Evolutionary conservation across 2,888 invertebrate genomes (phyloP), one percentile per base, ranked within the genome.

Genomic region (Drosophila multiciliata): DNA sequence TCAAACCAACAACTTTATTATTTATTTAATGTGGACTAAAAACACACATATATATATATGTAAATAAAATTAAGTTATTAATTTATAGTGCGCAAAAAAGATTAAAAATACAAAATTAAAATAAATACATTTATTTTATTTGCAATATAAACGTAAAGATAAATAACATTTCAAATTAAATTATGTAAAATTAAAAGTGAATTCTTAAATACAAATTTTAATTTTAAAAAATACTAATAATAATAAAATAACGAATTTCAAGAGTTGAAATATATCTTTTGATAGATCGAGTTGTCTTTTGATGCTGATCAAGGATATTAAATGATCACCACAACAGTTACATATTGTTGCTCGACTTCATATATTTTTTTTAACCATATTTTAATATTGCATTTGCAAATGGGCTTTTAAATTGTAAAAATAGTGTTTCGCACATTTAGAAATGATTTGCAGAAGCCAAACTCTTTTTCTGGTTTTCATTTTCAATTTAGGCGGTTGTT

Each of bases 251-350:
- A 42, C 11, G 3, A 1, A 42, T 20, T 12, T 7, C 0, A 20
- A 20, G 1, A 11, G 3, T 42, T 6, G 2, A 2, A 11, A n/a
- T 11, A 5, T 40, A 11, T n/a, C 5, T n/a, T 40, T n/a, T 1
- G 5, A n/a, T n/a, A 2, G n/a, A 40, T 11, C 40, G n/a, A 11
- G 0, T 42, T 0, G 11, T 3, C 1, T 42, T 20, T 3, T 6
- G 12, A 7, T 3, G 42, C 20, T 6, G 20, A 20, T 45, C 20
- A 45, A 12, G 12, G 20, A 20, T 12, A 20, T 20, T 6, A 12
- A 42, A 3, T 20, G 20, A 20, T 7, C 20, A 4, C 1, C 1
- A 3, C 20, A 7, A 1, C 42, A 42, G 6, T 20, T 42, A 20
- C n/a, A 42, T 12, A 42, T 2, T 40, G n/a, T n/a, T 6, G 6